phyloP scores from a whole-genome alignment of 92 coral and sea anemone genomes.

The Pocillopora meandrina region DNA sequence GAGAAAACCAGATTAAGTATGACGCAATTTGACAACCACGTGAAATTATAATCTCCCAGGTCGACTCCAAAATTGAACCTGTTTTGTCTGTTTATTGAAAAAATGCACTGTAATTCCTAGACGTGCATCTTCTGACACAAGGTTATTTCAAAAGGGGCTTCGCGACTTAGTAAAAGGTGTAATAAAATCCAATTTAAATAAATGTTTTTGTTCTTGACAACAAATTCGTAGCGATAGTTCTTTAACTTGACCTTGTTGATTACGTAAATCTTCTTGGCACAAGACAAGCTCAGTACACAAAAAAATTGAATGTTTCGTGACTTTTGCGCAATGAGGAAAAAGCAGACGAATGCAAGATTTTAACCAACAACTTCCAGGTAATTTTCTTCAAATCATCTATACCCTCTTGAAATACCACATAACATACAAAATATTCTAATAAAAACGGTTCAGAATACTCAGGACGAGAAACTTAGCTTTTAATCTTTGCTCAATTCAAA shows the following conservation, averaged over 20 bases:
- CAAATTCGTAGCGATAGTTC: not conserved
- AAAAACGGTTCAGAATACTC: too few relatives aligned
- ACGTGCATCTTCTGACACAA: not conserved
- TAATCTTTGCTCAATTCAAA: too few relatives aligned
- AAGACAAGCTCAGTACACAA: not conserved
- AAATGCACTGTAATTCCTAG: slow-evolving; percentile 6
- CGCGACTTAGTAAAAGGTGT: slow-evolving; percentile 18
- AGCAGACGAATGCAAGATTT: not conserved
- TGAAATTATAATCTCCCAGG: not conserved
- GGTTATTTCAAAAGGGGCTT: slow-evolving; percentile 3
- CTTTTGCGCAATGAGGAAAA: slow-evolving; percentile 1
- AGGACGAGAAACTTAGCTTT: too few relatives aligned
- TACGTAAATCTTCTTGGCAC: not conserved
- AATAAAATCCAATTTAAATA: not conserved
- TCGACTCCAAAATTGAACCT: too few relatives aligned
- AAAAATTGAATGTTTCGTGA: slow-evolving; percentile 9
- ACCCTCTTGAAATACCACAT: not conserved
- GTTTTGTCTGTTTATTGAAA: not conserved
- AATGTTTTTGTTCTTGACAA: not conserved
- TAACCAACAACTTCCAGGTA: not conserved
- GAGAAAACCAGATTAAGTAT: not conserved
- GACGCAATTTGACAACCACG: slow-evolving; percentile 7
- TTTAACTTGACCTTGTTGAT: slow-evolving; percentile 2
- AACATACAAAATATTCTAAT: not conserved
- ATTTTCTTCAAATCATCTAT: not conserved